Percentiles rank a stretch among this genome's conserved stretches.
Evolutionary conservation across 2,888 invertebrate species (phyloP).

Genomic region (Himalopsyche tibetana): DNA sequence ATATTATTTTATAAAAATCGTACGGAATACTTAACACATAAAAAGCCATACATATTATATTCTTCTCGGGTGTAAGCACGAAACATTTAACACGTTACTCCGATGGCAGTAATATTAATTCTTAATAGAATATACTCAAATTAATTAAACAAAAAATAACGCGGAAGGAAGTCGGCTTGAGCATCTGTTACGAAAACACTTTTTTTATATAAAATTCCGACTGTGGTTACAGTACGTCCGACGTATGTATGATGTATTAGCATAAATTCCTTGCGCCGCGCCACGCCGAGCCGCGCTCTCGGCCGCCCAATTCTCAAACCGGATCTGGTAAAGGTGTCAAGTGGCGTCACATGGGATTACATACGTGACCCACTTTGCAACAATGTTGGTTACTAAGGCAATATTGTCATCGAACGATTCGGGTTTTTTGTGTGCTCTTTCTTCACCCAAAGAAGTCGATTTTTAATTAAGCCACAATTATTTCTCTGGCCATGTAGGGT

Average conservation of each 20-base stretch:
- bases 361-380: constrained; percentile 3
- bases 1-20: too few relatives aligned
- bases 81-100: too few relatives aligned
- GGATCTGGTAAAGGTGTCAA: constrained; percentile 35
- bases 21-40: too few relatives aligned
- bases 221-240: neutral
- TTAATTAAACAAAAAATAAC: neutral
- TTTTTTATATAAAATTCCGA: neutral
- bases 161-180: neutral
- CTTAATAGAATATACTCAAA: too few relatives aligned
- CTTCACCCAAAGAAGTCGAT: too few relatives aligned
- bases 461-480: too few relatives aligned
- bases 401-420: neutral
- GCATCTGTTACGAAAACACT: neutral
- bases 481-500: too few relatives aligned
- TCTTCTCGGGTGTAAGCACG: too few relatives aligned
- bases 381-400: neutral
- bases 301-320: constrained; percentile 32
- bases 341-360: constrained; percentile 27
- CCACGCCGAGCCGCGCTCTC: neutral
- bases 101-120: too few relatives aligned
- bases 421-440: constrained; percentile 4
- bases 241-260: neutral
- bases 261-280: constrained; percentile 35
- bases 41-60: too few relatives aligned